Evolutionary conservation across 2,888 invertebrate genomes (phyloP), one percentile per base, ranked within the genome.

Genomic region (Hydroisotoma schaefferi): DNA sequence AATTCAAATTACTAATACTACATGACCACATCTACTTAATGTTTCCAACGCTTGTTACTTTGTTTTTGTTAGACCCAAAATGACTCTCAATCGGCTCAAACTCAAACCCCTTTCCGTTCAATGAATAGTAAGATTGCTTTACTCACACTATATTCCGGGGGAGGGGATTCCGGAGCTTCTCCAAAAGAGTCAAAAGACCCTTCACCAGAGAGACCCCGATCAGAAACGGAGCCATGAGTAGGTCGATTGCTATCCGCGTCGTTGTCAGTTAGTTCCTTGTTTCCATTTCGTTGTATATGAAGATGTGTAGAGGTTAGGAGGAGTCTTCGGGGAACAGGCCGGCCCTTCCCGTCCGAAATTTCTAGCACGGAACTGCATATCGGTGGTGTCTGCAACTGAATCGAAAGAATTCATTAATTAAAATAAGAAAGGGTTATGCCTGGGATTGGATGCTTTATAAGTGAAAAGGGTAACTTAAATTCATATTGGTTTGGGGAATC

Each of bases 141-240:
- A 58, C 59, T 60, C 63, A 71, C 68, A 61, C 63, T 68, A 43
- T 62, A 63, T 64, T 71, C 71, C 10, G 71, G 68, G 10, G 69
- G 71, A 28, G 71, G 71, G 4, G 52, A 52, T 4, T 70, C 66
- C 43, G 67, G 65, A 8, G 66, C 65, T 40, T 70, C 69, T n/a
- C 51, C 67, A 37, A 70, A 71, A 23, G 69, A 70, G 61, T 71
- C 71, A 55, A 71, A 71, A 51, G 61, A 61, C n/a, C 66, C 69
- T 49, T 68, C 72, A 8, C 69, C 70, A 22, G 23, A 40, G 18
- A 72, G 62, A 4, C 69, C 70, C 10, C 69, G 65, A 33, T 72
- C 72, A 4, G 67, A 66, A 15, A 70, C 72, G 22, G 70, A 70
- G 28, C 72, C 72, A 56, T 72, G 72, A 8, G 70, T 70, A 23